A percentile compares a stretch with the other conserved stretches of the same genome.
Conservation (phyloP, 2,797 vertebrate genomes). For the Schizopygopsis malacanthus region DNA sequence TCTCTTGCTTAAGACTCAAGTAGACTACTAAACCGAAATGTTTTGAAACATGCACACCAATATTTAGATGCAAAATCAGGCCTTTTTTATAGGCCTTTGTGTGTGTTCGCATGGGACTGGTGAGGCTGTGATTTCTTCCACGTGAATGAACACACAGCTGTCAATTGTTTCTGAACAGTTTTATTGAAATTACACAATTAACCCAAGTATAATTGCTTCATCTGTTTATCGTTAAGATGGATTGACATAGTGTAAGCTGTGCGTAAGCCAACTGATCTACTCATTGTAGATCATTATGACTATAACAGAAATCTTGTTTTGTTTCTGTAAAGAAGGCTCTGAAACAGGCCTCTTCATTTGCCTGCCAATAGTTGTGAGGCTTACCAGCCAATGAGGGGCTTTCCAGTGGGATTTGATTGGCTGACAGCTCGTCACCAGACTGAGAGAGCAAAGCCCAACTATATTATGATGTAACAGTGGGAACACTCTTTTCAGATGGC, state of each 20-base stretch:
- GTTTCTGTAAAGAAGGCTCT: constrained; percentile 25
- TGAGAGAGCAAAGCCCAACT: constrained; percentile 58
- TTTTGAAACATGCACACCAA: constrained; percentile 55
- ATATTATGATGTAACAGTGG: constrained; percentile 70
- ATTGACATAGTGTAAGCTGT: neutral
- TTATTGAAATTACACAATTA: constrained; percentile 11
- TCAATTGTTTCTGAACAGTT: constrained; percentile 44
- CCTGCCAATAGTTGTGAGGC: constrained; percentile 69
- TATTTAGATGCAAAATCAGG: constrained; percentile 21
- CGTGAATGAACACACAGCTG: constrained; percentile 62
- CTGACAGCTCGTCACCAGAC: constrained; percentile 68
- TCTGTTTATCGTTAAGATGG: constrained; percentile 19
- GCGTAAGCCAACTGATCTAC: neutral
- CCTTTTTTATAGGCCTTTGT: neutral
- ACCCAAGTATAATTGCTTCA: constrained; percentile 1
- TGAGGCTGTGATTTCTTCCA: constrained; percentile 71
- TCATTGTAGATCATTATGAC: constrained; percentile 19
- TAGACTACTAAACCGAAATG: neutral
- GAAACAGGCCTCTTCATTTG: constrained; percentile 33
- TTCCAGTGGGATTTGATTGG: constrained; percentile 66
- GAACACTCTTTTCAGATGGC: constrained; percentile 62
- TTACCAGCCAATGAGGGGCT: constrained; percentile 63
- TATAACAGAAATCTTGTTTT: constrained; percentile 25
- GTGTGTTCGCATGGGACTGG: constrained; percentile 33
- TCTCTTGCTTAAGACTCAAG: neutral